These are phyloP conservation scores for Theretra japonica DNA, from an alignment of 2,888 invertebrate genomes.

Conservation along the genomic window DNA sequence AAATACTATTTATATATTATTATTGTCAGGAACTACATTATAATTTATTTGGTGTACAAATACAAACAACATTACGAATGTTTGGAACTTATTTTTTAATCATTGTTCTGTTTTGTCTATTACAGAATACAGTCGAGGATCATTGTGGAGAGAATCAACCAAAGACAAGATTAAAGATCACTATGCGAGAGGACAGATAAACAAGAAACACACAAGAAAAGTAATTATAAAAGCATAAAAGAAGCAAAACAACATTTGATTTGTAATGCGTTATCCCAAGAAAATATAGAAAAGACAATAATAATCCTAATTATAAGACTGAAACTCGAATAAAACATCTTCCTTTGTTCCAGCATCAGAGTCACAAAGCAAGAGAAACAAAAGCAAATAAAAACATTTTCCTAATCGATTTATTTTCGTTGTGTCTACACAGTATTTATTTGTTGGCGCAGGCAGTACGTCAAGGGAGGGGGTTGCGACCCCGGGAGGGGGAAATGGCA, in stretches of 20 bases:
- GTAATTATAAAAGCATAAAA: no score
- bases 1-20: neutral
- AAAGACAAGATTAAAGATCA: neutral
- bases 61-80: neutral
- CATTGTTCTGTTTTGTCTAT: conserved; percentile 5
- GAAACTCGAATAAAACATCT: neutral
- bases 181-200: neutral
- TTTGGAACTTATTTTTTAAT: neutral
- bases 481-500: conserved; percentile 64
- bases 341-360: neutral
- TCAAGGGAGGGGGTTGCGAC: conserved; percentile 56
- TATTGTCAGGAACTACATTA: neutral
- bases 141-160: neutral
- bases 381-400: conserved; percentile 28
- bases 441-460: conserved; percentile 63
- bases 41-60: neutral
- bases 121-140: neutral
- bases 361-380: neutral
- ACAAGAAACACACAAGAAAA: neutral
- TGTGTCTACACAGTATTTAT: conserved; percentile 72
- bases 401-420: conserved; percentile 63
- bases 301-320: neutral
- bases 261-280: no score
- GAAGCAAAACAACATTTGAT: no score
- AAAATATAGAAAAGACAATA: neutral